These are phyloP conservation scores for Drosophila saltans DNA, from an alignment of 1,140 invertebrate species.

Conservation along the genomic window DNA sequence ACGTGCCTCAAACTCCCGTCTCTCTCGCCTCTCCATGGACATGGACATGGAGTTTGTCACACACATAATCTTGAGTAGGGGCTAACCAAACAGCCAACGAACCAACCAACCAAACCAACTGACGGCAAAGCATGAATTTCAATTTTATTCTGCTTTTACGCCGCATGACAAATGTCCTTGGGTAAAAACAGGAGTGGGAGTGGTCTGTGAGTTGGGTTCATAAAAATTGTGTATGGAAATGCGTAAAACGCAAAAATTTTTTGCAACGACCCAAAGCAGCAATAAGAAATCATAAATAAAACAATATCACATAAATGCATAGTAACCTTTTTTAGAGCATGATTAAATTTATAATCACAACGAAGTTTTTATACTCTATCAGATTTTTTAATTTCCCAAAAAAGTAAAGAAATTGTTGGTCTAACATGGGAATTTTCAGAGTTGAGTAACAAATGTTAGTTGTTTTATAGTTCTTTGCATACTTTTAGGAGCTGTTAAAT, in stretches of 20 bases:
- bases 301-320: constrained; percentile 76
- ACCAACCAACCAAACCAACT: constrained; percentile 16
- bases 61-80: constrained; percentile 41
- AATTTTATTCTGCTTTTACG: constrained; percentile 38
- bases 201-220: constrained; percentile 19
- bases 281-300: constrained; percentile 79
- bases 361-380: background rate
- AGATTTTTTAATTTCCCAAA: no score
- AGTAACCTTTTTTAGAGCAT: constrained; percentile 16
- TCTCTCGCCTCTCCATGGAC: constrained; percentile 20
- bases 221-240: constrained; percentile 73
- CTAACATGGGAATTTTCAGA: no score
- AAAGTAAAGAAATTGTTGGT: no score
- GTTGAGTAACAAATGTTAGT: no score
- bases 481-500: no score
- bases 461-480: no score
- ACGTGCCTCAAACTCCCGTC: constrained; percentile 19
- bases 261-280: constrained; percentile 62
- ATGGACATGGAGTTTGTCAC: constrained; percentile 45
- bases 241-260: constrained; percentile 64
- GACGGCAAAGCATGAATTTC: constrained; percentile 60
- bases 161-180: constrained; percentile 66
- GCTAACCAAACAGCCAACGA: background rate
- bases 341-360: background rate
- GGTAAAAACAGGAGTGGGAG: constrained; percentile 7